Evolutionary conservation across 2,888 invertebrate species (phyloP).

Genomic region (Agonum fuliginosum): DNA sequence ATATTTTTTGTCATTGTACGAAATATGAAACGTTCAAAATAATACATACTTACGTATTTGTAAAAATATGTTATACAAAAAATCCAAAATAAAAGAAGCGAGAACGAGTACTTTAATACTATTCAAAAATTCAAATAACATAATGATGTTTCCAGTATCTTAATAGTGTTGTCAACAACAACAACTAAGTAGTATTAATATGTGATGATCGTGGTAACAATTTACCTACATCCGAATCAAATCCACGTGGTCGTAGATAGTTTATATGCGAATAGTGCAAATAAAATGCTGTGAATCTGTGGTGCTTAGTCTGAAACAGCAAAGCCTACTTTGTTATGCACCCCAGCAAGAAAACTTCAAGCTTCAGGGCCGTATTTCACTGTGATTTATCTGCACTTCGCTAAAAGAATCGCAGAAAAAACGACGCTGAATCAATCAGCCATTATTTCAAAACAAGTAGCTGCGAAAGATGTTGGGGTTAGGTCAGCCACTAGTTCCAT

Average conservation of each 20-base stretch:
- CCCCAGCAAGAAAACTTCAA: constrained; percentile 67
- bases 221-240: too few relatives aligned
- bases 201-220: not conserved
- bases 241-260: not conserved
- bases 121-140: too few relatives aligned
- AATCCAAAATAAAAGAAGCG: too few relatives aligned
- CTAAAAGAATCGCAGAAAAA: constrained; percentile 72
- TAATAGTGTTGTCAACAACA: too few relatives aligned
- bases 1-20: too few relatives aligned
- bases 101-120: too few relatives aligned
- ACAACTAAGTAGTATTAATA: too few relatives aligned
- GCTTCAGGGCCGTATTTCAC: constrained; percentile 72
- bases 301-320: constrained; percentile 65
- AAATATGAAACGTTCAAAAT: too few relatives aligned
- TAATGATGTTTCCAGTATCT: too few relatives aligned
- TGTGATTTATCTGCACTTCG: constrained; percentile 74
- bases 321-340: constrained; percentile 73
- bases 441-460: constrained; percentile 72
- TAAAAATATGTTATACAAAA: constrained; percentile 1
- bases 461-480: constrained; percentile 72
- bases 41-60: too few relatives aligned
- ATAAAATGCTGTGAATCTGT: constrained; percentile 32
- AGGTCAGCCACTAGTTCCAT: constrained; percentile 70
- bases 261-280: not conserved
- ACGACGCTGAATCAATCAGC: constrained; percentile 74